Base-by-base conservation (phyloP, 2,888 invertebrate genomes). In the Eupithecia subumbrata region DNA sequence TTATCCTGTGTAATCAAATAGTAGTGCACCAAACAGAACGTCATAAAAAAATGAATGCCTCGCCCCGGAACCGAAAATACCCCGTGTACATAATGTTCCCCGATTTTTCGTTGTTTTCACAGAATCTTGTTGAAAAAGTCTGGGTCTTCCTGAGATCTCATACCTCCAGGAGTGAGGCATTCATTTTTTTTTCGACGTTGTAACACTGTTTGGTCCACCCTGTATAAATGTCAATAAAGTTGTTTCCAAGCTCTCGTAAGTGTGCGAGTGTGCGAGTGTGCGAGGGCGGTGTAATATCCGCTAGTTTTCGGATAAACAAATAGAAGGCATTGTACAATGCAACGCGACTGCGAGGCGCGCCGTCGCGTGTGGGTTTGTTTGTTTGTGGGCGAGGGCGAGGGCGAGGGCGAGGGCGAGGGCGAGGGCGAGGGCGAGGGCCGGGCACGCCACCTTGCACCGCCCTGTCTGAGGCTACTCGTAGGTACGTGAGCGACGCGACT, bases 351-450 rank as follows among this genome's bases (percentile, higher is more conserved):
- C 37, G 12, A 18, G 66, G 52, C 5, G 76, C 25, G 64, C 18
- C 67, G 76, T 78, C 69, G 78, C 78, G 66, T 70, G 75, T 37
- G 22, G 25, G 84, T 80, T 77, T 82, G 85, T 82, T 80, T 81
- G 82, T 84, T 81, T 81, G 83, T 82, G n/a, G 34, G 30, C 63
- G 63, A 11, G 9, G 40, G 40, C 40, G 40, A 11, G 1, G 40
- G 40, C 40, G 40, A 11, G 0, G 30, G 30, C 30, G 12, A 18
- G 66, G 63, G 52, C 5, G 76, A 22, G 84, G 34, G 30, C 63
- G 63, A 11, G 9, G 40, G 30, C 30, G 30, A 30, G 5, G 43
- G 43, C 64, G 5, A 4, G 4, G 18, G 34, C 9, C 64, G 30
- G 7, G 34, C 34, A 0, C 16, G 30, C 60, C 60, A 18, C 52